phyloP scores from a whole-genome alignment of 1,140 invertebrate species.

The Arion vulgaris region DNA sequence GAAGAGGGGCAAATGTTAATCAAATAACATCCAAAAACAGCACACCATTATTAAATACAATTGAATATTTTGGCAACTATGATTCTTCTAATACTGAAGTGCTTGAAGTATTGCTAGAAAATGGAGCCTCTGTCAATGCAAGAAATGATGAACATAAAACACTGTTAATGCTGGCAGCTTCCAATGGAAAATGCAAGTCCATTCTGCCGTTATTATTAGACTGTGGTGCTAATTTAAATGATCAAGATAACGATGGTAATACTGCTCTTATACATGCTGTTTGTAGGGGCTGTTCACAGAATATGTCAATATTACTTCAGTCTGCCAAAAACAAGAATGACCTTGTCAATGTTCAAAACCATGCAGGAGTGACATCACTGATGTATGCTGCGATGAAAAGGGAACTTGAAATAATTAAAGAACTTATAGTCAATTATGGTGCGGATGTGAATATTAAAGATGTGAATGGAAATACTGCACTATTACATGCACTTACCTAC shows the following conservation, averaged over 20 bases:
- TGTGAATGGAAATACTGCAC: neutral
- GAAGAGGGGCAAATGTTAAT: conserved; percentile 2
- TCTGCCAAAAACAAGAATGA: neutral
- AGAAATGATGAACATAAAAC: neutral
- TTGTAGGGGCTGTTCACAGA: neutral
- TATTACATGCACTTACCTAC: neutral
- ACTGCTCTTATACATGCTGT: neutral
- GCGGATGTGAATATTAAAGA: neutral
- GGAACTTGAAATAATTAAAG: no score
- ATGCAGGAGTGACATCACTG: neutral
- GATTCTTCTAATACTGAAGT: neutral
- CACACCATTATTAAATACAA: no score
- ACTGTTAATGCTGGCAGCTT: neutral
- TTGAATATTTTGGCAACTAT: neutral
- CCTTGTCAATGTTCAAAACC: neutral
- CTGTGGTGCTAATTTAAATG: neutral
- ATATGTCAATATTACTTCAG: neutral
- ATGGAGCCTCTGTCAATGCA: neutral
- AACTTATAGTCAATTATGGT: neutral
- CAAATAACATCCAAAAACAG: neutral
- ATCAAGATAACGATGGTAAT: neutral
- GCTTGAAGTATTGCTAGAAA: neutral
- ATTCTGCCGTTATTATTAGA: neutral
- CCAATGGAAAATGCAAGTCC: neutral
- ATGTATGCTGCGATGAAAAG: no score